phyloP scores from a whole-genome alignment of 2,113 vertebrate genomes.

The Oryzias celebensis region DNA sequence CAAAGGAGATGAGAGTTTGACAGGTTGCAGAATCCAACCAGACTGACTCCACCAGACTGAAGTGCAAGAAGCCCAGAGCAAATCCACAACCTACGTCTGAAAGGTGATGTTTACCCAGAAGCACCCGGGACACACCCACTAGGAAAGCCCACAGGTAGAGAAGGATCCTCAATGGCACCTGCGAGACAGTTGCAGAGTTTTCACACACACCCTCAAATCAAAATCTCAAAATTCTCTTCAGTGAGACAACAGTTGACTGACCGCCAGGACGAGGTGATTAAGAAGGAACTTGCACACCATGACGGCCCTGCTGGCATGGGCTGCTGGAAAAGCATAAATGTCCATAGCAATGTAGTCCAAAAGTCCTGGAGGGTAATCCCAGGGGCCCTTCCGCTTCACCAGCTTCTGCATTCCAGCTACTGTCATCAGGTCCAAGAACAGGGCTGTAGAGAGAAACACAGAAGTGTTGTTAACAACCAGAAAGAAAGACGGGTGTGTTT shows the following conservation, averaged over 20 bases:
- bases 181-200: background rate
- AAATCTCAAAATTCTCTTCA: background rate
- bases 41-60: slow-evolving; percentile 89
- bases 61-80: slow-evolving; percentile 87
- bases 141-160: slow-evolving; percentile 91
- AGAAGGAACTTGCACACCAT: slow-evolving; percentile 94
- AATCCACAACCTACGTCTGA: slow-evolving; percentile 89
- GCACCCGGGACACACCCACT: slow-evolving; percentile 84
- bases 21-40: slow-evolving; percentile 92
- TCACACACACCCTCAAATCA: background rate
- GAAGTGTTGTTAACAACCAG: background rate
- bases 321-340: slow-evolving; percentile 88
- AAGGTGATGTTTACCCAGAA: slow-evolving; percentile 91
- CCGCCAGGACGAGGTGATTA: slow-evolving; percentile 90
- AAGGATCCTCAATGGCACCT: slow-evolving; percentile 86
- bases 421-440: slow-evolving; percentile 88
- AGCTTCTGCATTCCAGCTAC: slow-evolving; percentile 90
- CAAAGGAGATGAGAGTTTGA: slow-evolving; percentile 89
- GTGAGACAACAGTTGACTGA: background rate
- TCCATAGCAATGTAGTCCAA: slow-evolving; percentile 92
- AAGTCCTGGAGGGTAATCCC: slow-evolving; percentile 82
- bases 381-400: slow-evolving; percentile 85
- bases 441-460: slow-evolving; percentile 67
- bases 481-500: background rate
- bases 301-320: slow-evolving; percentile 86